Conservation (phyloP, 1,140 invertebrate species). For the Harlomillsia oculata region DNA sequence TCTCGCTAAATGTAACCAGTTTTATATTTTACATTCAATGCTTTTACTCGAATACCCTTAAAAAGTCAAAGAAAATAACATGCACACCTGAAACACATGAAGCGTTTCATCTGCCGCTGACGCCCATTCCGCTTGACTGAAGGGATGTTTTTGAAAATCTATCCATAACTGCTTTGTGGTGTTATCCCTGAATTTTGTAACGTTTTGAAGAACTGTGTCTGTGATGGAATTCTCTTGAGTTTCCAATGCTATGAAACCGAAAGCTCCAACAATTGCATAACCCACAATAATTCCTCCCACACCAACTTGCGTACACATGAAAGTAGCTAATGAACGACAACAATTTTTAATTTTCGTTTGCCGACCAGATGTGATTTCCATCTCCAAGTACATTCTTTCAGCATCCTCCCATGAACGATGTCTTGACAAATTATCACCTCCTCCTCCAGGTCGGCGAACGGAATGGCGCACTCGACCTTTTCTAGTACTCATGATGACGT, state of each 20-base stretch:
- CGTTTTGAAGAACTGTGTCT: constrained; percentile 39
- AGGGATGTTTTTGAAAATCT: constrained; percentile 59
- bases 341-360: constrained; percentile 54
- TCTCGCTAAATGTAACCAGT: constrained; percentile 46
- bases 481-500: constrained; percentile 15
- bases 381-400: constrained; percentile 15
- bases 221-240: constrained; percentile 52
- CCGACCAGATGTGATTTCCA: constrained; percentile 23
- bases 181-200: constrained; percentile 39
- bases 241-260: constrained; percentile 82
- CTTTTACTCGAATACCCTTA: neutral
- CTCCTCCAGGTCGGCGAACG: constrained; percentile 54
- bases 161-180: constrained; percentile 61
- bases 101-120: constrained; percentile 55
- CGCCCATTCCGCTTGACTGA: constrained; percentile 64
- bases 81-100: constrained; percentile 49
- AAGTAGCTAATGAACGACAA: constrained; percentile 70
- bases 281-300: constrained; percentile 87
- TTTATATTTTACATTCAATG: neutral
- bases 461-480: constrained; percentile 35
- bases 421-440: constrained; percentile 42
- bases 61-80: neutral
- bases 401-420: constrained; percentile 24
- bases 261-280: constrained; percentile 88
- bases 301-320: constrained; percentile 89